A percentile compares a stretch with the other conserved stretches of the same genome.
Evolutionary conservation across 2,113 vertebrate genomes (phyloP).

Genomic region (Corynorhinus townsendii): DNA sequence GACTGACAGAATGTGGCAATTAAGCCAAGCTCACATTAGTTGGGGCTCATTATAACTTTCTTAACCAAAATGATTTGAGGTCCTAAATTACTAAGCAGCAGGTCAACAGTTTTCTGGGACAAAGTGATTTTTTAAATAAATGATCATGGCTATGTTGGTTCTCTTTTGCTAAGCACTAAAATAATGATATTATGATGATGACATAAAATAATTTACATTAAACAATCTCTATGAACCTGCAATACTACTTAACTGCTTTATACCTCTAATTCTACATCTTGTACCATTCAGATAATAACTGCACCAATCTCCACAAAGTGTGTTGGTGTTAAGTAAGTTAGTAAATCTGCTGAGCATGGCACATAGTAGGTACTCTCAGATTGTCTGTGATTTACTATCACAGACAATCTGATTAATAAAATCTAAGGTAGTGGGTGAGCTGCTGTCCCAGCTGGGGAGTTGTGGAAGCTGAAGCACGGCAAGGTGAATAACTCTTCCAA

Average conservation of each 20-base stretch:
- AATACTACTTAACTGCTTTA: neutral
- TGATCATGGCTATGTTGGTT: neutral
- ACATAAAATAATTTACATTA: neutral
- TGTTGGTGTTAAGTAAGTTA: neutral
- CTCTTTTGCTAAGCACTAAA: neutral
- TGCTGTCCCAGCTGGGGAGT: neutral
- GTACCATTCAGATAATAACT: neutral
- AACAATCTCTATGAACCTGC: neutral
- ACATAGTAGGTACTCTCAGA: neutral
- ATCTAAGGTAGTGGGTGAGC: rapidly evolving
- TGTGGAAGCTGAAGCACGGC: neutral
- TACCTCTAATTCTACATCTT: neutral
- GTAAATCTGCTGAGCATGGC: neutral
- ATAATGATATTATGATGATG: neutral
- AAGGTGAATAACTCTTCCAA: neutral
- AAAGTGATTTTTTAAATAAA: neutral
- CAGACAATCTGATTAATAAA: neutral
- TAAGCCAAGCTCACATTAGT: neutral
- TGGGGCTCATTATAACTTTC: neutral
- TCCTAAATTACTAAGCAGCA: constrained; percentile 4
- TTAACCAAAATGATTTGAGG: neutral
- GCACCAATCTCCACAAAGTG: neutral
- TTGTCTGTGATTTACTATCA: neutral
- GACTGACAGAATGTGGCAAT: constrained; percentile 11
- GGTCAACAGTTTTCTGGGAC: neutral